Evolutionary conservation across 2,797 vertebrate genomes (phyloP).

Genomic region (Sebastes trivittatus): DNA sequence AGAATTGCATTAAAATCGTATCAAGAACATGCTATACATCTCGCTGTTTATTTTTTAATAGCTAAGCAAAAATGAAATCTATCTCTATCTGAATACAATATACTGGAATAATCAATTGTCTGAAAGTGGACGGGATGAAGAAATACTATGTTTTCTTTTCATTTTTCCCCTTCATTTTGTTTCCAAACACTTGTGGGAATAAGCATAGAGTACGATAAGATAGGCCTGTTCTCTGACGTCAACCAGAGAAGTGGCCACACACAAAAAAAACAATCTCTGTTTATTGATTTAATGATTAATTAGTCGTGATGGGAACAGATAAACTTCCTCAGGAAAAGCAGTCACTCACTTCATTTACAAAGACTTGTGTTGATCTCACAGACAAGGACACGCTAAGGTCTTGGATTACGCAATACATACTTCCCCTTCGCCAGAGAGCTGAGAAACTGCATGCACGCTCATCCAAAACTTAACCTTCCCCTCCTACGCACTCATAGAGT

Average conservation of each 20-base stretch:
- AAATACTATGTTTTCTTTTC: background rate
- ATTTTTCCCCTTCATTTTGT: background rate
- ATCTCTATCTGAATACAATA: background rate
- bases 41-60: background rate
- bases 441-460: constrained; percentile 15
- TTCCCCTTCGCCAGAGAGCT: constrained; percentile 10
- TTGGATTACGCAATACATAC: constrained; percentile 12
- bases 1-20: constrained; percentile 24
- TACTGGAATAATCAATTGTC: background rate
- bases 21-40: constrained; percentile 7
- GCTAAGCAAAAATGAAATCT: background rate
- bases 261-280: background rate
- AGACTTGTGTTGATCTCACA: constrained; percentile 24
- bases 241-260: constrained; percentile 1
- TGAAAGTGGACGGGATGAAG: background rate
- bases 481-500: background rate
- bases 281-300: constrained; percentile 46
- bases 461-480: background rate
- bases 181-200: background rate
- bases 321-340: constrained; percentile 55
- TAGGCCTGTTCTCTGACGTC: constrained; percentile 38
- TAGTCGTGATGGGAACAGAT: constrained; percentile 40
- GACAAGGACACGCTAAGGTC: constrained; percentile 5
- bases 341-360: constrained; percentile 9
- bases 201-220: constrained; percentile 7